These are phyloP conservation scores for Blastomussa wellsi DNA, from an alignment of 92 coral and sea anemone species.

Conservation along the genomic window DNA sequence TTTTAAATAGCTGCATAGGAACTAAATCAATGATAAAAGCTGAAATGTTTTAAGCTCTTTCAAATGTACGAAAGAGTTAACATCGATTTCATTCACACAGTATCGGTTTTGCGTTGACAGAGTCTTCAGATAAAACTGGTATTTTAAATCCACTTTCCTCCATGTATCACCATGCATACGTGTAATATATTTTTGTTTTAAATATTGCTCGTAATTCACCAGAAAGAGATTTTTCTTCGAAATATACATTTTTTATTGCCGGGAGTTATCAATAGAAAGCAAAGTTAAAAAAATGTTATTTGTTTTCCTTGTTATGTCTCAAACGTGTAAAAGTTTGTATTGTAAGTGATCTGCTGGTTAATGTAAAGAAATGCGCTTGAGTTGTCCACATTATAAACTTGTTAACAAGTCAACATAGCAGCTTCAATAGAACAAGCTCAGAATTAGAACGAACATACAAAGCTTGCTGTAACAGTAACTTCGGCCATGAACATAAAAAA, in stretches of 20 bases:
- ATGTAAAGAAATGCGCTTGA: neutral
- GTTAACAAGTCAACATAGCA: neutral
- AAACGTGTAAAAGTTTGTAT: conserved; percentile 4
- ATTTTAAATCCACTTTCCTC: neutral
- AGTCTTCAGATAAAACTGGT: neutral
- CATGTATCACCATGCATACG: neutral
- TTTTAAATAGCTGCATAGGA: neutral
- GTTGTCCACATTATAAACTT: neutral
- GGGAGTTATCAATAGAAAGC: neutral
- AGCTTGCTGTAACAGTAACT: no score
- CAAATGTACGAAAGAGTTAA: neutral
- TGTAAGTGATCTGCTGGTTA: conserved; percentile 23
- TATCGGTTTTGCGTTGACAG: neutral
- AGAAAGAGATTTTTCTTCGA: neutral
- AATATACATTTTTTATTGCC: neutral
- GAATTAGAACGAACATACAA: neutral
- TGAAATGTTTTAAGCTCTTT: conserved; percentile 1
- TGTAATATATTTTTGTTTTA: neutral
- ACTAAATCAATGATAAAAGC: neutral
- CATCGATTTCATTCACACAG: neutral
- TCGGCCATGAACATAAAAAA: conserved; percentile 7
- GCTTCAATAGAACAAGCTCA: neutral
- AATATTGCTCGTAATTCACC: neutral
- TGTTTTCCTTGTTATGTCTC: neutral
- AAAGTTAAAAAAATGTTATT: neutral